Evolutionary conservation across 1,140 invertebrate genomes (phyloP).

Genomic region (Rhagoletis pomonella): DNA sequence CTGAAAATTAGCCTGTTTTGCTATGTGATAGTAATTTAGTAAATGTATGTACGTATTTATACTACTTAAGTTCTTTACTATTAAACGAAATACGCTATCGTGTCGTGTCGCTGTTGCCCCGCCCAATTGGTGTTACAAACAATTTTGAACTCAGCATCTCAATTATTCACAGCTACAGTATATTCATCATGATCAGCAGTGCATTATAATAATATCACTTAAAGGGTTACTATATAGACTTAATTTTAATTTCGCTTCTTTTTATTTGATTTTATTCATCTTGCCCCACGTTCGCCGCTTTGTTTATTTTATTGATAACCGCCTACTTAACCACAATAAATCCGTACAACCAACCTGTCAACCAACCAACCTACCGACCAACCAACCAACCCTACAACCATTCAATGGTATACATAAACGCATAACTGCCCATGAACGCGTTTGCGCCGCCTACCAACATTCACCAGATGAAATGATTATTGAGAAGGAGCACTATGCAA

Average conservation of each 20-base stretch:
- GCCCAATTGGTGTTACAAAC: not conserved
- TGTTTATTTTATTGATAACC: slow-evolving; percentile 32
- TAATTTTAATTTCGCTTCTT: slow-evolving; percentile 39
- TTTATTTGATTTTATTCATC: slow-evolving; percentile 42
- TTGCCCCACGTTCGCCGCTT: slow-evolving; percentile 7
- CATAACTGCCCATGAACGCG: not conserved
- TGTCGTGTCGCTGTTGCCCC: not conserved
- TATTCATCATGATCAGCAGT: not conserved
- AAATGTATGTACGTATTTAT: no score
- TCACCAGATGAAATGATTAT: slow-evolving; percentile 94
- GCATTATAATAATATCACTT: not conserved
- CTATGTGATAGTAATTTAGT: no score
- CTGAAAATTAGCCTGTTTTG: no score
- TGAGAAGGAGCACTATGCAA: slow-evolving; percentile 98
- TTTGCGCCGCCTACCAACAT: not conserved
- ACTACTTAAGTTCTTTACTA: no score
- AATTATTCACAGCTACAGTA: not conserved
- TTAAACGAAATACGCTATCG: not conserved
- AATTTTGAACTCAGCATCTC: not conserved
- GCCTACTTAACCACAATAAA: slow-evolving; percentile 38
- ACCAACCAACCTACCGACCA: slow-evolving; percentile 22
- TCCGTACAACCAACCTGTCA: slow-evolving; percentile 22
- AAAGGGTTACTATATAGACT: not conserved
- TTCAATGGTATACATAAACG: not conserved
- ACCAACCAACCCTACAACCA: slow-evolving; percentile 22